These are phyloP conservation scores for Noctilio leporinus DNA, from an alignment of 2,113 vertebrate genomes.

Conservation along the genomic window DNA sequence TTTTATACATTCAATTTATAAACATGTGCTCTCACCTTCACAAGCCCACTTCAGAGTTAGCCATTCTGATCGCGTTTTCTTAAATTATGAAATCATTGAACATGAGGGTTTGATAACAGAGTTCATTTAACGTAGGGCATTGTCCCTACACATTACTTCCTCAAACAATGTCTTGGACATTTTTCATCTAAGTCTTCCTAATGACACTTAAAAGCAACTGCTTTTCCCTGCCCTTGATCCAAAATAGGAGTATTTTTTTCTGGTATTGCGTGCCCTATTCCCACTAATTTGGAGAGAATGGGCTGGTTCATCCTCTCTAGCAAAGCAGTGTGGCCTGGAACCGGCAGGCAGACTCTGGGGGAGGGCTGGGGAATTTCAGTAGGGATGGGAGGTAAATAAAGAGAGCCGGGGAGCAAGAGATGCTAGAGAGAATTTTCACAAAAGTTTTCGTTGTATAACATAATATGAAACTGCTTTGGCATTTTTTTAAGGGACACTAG, in stretches of 20 bases:
- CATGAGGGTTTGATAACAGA: background rate
- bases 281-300: background rate
- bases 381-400: background rate
- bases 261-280: background rate
- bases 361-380: background rate
- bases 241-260: background rate
- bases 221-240: rapidly evolving
- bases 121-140: background rate
- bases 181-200: background rate
- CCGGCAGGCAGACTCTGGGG: background rate
- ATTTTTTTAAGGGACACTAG: background rate
- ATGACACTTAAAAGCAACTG: background rate
- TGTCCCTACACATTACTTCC: background rate
- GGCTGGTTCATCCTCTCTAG: background rate
- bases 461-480: background rate
- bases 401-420: background rate
- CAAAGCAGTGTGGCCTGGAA: background rate
- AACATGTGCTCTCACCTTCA: rapidly evolving
- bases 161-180: background rate
- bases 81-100: no score
- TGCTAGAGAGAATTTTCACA: background rate
- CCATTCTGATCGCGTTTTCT: background rate
- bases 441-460: background rate
- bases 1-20: background rate
- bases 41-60: background rate